Evolutionary conservation across 2,113 vertebrate species (phyloP), one percentile per base, ranked within the genome.

Genomic region (Sander lucioperca): DNA sequence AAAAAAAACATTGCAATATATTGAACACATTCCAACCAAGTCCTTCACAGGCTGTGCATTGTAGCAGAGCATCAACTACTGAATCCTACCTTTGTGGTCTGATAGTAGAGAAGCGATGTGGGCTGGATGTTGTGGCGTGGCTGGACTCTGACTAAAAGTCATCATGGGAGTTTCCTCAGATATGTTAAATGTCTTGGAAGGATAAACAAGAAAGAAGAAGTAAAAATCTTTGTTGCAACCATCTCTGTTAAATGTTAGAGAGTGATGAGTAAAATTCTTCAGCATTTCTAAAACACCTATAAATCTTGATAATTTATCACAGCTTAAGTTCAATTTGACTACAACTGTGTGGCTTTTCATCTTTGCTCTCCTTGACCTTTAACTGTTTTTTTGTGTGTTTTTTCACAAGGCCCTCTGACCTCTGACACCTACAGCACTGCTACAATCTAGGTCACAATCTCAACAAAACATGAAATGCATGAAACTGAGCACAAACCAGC

Each of bases 401-500:
- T 25, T 12, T 3, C 12, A 18, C 14, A 48, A 57, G 11, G 14
- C 5, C 3, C 1, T 33, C 39, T 74, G 18, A 64, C 36, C 27
- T 27, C 27, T 27, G 27, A 27, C 21, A 69, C 50, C 70, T 64
- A 81, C 69, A 86, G 19, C 12, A 30, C 11, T 16, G 4, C 27
- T 39, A 5, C 50, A 13, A 65, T 30, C 19, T 53, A 23, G n/a
- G 79, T 62, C 4, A 33, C 15, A 75, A 86, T 71, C 53, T 74
- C 19, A 54, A 72, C 39, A 74, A 1, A 77, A 50, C 15, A 58
- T 6, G 77, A 72, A 51, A 36, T 23, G 6, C 43, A 81, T 43
- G 39, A 68, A 82, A 58, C 16, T 59, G 54, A 73, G 57, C 47
- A 93, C 94, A 64, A 80, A 95, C 95, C 94, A 56, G 25, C 11